A percentile compares a stretch with the other conserved stretches of the same genome.
Conservation (phyloP, 1,140 invertebrate genomes). For the Aphis gossypii region DNA sequence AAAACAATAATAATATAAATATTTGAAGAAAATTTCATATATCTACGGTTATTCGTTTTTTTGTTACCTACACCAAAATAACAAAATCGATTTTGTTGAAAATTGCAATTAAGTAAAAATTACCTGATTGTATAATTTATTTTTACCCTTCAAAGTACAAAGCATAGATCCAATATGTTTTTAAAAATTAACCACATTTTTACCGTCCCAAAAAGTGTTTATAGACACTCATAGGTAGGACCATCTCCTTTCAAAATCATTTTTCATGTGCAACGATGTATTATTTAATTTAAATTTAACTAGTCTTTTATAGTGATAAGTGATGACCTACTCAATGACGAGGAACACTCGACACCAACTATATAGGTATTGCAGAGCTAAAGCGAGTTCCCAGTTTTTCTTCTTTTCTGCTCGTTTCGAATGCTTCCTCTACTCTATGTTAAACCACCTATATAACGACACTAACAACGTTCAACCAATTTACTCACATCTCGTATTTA, state of each 20-base stretch:
- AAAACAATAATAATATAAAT: too few relatives aligned
- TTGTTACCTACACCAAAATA: too few relatives aligned
- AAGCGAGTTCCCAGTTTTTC: neutral
- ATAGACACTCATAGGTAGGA: too few relatives aligned
- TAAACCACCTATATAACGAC: neutral
- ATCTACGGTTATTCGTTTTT: too few relatives aligned
- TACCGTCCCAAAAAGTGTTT: too few relatives aligned
- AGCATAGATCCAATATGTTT: too few relatives aligned
- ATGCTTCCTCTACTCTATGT: neutral
- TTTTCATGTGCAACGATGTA: neutral
- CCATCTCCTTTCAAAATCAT: neutral
- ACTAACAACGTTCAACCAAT: neutral
- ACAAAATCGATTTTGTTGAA: too few relatives aligned
- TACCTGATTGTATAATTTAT: too few relatives aligned
- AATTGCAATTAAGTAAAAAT: too few relatives aligned
- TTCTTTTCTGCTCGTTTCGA: neutral
- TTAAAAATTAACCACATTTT: too few relatives aligned
- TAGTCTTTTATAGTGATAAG: neutral
- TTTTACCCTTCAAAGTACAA: too few relatives aligned
- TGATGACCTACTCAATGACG: neutral
- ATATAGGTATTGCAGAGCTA: neutral
- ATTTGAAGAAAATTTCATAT: too few relatives aligned
- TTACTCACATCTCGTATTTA: neutral
- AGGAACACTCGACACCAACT: neutral
- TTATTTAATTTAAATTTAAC: neutral